These are phyloP conservation scores for Argyra leucocephala DNA, from an alignment of 2,888 invertebrate species.

Conservation along the genomic window DNA sequence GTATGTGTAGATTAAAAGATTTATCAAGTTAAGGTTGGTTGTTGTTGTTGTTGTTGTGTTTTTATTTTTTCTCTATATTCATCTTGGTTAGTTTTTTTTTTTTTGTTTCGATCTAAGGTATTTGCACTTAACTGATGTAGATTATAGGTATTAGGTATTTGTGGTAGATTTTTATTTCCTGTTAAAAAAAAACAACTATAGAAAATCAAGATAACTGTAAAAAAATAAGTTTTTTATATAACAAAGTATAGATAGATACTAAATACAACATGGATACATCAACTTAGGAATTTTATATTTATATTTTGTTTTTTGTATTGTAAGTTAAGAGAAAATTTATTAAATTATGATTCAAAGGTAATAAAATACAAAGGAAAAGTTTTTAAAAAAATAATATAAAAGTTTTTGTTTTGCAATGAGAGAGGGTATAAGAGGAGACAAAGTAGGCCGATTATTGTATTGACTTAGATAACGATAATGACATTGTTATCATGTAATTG, in stretches of 20 bases:
- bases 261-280: neutral
- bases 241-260: neutral
- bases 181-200: no score
- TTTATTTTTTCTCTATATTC: neutral
- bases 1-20: neutral
- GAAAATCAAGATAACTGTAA: neutral
- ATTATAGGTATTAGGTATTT: constrained; percentile 3
- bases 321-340: neutral
- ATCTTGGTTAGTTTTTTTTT: neutral
- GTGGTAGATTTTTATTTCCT: neutral
- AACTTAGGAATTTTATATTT: no score
- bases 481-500: no score
- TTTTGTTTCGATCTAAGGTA: neutral
- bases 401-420: neutral
- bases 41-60: neutral
- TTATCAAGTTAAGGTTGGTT: neutral
- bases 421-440: no score
- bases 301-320: neutral
- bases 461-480: no score
- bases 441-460: no score
- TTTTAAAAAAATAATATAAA: neutral
- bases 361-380: neutral
- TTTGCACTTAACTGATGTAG: constrained; percentile 6
- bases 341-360: neutral
- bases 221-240: neutral